Conservation (phyloP, 2,797 vertebrate genomes). For the Manis crassicaudata region DNA sequence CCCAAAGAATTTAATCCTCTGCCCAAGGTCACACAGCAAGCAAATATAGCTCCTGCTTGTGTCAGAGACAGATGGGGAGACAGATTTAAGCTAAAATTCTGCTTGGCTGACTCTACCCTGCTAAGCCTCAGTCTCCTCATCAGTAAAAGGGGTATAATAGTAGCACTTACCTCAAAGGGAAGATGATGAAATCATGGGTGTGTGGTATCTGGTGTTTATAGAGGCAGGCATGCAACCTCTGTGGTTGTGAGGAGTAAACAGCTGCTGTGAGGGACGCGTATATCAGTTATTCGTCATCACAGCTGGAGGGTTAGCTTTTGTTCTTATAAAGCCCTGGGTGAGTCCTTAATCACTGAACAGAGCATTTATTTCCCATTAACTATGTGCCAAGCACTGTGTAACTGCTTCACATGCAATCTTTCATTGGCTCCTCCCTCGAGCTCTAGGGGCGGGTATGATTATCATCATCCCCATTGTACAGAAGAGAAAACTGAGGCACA, state of each 20-base stretch:
- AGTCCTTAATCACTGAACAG: neutral
- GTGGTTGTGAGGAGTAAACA: neutral
- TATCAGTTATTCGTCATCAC: neutral
- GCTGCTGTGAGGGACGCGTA: neutral
- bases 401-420: neutral
- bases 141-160: neutral
- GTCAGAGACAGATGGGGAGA: neutral
- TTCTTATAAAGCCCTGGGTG: neutral
- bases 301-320: neutral
- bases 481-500: neutral
- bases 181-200: neutral
- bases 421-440: neutral
- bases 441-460: neutral
- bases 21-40: neutral
- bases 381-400: neutral
- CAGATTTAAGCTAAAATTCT: neutral
- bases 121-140: neutral
- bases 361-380: neutral
- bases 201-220: neutral
- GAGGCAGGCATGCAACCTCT: neutral
- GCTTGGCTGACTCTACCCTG: neutral
- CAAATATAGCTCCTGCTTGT: neutral
- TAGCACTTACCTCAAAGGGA: neutral
- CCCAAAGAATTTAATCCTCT: neutral
- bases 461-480: neutral